Conservation (phyloP, 2,797 vertebrate genomes). For the Momotus momota region DNA sequence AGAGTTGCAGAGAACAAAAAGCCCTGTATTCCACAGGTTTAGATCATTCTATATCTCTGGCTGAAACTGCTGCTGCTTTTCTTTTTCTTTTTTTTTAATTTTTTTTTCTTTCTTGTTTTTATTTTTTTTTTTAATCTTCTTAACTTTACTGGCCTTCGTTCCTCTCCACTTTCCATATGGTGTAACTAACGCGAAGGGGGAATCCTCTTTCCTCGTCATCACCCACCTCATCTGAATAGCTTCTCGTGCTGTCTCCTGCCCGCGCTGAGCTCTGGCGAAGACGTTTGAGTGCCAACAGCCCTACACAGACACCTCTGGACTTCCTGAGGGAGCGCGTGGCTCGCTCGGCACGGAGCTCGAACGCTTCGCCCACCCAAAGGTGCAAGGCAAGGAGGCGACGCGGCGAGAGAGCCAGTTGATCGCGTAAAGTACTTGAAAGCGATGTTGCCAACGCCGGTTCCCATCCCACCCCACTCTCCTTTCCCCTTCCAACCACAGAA, state of each 20-base stretch:
- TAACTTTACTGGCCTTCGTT: conserved; percentile 78
- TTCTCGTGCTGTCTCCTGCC: conserved; percentile 42
- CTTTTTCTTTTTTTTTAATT: background rate
- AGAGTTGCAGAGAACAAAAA: conserved; percentile 79
- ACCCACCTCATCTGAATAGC: conserved; percentile 44
- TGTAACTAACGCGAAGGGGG: conserved; percentile 74
- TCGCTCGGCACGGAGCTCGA: background rate
- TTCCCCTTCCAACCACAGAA: conserved; percentile 30
- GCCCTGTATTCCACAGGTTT: conserved; percentile 70
- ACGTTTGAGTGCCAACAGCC: conserved; percentile 64
- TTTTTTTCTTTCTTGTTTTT: background rate
- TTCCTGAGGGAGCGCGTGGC: conserved; percentile 10
- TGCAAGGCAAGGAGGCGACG: conserved; percentile 34
- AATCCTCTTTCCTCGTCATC: conserved; percentile 33
- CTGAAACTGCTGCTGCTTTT: conserved; percentile 64
- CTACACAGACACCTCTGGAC: conserved; percentile 37
- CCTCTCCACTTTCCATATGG: conserved; percentile 77
- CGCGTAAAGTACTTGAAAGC: background rate
- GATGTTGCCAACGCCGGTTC: conserved; percentile 28
- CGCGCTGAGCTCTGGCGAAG: conserved; percentile 55
- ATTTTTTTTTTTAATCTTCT: conserved; percentile 2
- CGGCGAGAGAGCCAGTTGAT: conserved; percentile 32
- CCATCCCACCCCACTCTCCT: conserved; percentile 1
- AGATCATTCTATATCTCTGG: conserved; percentile 71
- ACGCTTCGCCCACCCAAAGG: background rate